These are phyloP conservation scores for Pheosia gnoma DNA, from an alignment of 2,888 invertebrate species.

Conservation along the genomic window DNA sequence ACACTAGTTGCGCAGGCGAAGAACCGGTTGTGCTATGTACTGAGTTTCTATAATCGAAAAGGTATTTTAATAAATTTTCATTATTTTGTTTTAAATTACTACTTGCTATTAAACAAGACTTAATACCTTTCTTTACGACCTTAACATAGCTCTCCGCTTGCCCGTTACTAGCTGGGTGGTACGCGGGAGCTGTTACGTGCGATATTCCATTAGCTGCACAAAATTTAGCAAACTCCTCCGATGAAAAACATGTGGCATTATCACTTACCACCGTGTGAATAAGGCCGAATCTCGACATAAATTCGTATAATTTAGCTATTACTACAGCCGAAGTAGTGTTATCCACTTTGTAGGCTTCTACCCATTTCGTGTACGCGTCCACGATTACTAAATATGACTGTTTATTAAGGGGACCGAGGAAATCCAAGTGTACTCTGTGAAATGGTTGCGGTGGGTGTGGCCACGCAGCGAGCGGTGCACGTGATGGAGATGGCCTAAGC, in stretches of 20 bases:
- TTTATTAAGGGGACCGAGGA: conserved; percentile 6
- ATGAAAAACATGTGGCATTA: conserved; percentile 28
- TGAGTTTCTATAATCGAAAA: conserved; percentile 22
- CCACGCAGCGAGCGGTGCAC: conserved; percentile 3
- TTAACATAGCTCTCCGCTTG: conserved; percentile 26
- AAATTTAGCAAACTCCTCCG: conserved; percentile 23
- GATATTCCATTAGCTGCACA: conserved; percentile 27
- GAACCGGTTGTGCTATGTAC: conserved; percentile 19
- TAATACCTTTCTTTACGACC: conserved; percentile 25
- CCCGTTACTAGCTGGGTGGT: too few species aligned
- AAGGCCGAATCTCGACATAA: conserved; percentile 11
- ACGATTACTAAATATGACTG: conserved; percentile 7
- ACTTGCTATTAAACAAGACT: not conserved
- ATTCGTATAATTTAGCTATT: conserved; percentile 7
- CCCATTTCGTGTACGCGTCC: conserved; percentile 9
- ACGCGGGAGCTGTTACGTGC: conserved; percentile 22
- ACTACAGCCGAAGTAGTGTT: conserved; percentile 3
- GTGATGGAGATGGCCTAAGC: not conserved
- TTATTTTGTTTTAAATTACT: not conserved
- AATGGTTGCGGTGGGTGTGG: conserved; percentile 2
- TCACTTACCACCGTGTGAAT: conserved; percentile 29
- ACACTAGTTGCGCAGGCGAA: conserved; percentile 29
- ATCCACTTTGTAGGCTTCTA: conserved; percentile 2
- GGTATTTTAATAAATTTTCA: conserved; percentile 11
- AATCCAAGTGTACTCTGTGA: conserved; percentile 8